Evolutionary conservation across 2,113 vertebrate species (phyloP).

Genomic region (Alligator mississippiensis): DNA sequence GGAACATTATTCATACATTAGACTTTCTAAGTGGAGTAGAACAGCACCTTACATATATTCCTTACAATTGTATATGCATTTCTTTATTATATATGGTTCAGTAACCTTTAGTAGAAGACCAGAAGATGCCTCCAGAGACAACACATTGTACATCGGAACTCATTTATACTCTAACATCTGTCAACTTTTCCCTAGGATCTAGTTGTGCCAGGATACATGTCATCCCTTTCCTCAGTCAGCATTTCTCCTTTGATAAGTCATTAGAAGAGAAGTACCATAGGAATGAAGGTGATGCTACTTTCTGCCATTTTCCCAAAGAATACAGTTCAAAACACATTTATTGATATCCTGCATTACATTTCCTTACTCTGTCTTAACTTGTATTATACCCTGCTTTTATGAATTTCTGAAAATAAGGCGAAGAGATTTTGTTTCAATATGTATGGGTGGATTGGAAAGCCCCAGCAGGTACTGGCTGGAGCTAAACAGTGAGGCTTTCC

Average conservation of each 20-base stretch:
- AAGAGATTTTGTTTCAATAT: background rate
- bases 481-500: background rate
- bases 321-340: background rate
- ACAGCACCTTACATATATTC: slow-evolving; percentile 63
- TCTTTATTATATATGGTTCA: slow-evolving; percentile 68
- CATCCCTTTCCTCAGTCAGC: too few relatives aligned
- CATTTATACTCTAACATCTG: slow-evolving; percentile 76
- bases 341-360: background rate
- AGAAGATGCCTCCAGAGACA: slow-evolving; percentile 64
- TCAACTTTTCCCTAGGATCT: slow-evolving; percentile 65
- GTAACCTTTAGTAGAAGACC: slow-evolving; percentile 66
- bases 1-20: slow-evolving; percentile 75
- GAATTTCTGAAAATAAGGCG: slow-evolving; percentile 26
- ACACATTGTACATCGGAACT: slow-evolving; percentile 56
- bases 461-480: slow-evolving; percentile 5
- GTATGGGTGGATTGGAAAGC: background rate
- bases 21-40: slow-evolving; percentile 62
- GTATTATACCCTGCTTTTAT: background rate
- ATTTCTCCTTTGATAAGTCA: too few relatives aligned
- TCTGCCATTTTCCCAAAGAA: slow-evolving; percentile 38
- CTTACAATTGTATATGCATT: slow-evolving; percentile 69
- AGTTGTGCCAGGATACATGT: slow-evolving; percentile 67
- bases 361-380: background rate
- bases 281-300: background rate
- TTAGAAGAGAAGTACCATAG: background rate